Evolutionary conservation across 2,888 invertebrate species (phyloP).

Genomic region (Lasioglossum calceatum): DNA sequence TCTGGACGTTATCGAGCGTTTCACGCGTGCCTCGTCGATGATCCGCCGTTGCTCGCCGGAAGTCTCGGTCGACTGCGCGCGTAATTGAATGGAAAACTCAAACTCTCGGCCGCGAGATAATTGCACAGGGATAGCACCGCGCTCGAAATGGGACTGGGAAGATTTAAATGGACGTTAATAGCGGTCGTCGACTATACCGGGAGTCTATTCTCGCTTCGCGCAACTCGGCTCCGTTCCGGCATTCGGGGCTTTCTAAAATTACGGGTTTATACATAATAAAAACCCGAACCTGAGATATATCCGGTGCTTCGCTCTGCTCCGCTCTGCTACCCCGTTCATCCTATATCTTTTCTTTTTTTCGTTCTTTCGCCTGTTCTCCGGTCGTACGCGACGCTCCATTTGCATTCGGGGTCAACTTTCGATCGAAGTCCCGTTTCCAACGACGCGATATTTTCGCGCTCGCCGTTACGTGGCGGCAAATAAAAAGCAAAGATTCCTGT

Average conservation of each 20-base stretch:
- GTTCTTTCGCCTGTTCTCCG: neutral
- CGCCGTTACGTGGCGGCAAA: slow-evolving; percentile 18
- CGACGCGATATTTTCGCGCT: neutral
- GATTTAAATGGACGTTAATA: neutral
- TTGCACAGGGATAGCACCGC: neutral
- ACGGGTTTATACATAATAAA: slow-evolving; percentile 11
- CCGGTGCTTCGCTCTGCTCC: neutral
- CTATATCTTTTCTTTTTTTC: neutral
- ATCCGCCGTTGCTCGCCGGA: neutral
- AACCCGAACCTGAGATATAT: neutral
- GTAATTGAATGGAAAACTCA: slow-evolving; percentile 6
- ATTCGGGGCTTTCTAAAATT: slow-evolving; percentile 15
- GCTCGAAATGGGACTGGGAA: neutral
- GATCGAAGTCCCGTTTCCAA: neutral
- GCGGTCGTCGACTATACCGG: neutral
- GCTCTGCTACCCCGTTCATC: neutral
- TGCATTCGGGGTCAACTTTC: slow-evolving; percentile 18
- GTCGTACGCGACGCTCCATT: slow-evolving; percentile 9
- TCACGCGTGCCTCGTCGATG: slow-evolving; percentile 7
- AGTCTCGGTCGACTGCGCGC: neutral
- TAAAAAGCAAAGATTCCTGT: slow-evolving; percentile 39
- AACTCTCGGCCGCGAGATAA: slow-evolving; percentile 1
- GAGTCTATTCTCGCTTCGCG: slow-evolving; percentile 5
- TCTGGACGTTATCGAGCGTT: neutral
- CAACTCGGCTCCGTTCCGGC: neutral